Percentiles rank a stretch among this genome's conserved stretches.
phyloP scores from a whole-genome alignment of 1,140 invertebrate genomes.

The Choristoneura fumiferana region DNA sequence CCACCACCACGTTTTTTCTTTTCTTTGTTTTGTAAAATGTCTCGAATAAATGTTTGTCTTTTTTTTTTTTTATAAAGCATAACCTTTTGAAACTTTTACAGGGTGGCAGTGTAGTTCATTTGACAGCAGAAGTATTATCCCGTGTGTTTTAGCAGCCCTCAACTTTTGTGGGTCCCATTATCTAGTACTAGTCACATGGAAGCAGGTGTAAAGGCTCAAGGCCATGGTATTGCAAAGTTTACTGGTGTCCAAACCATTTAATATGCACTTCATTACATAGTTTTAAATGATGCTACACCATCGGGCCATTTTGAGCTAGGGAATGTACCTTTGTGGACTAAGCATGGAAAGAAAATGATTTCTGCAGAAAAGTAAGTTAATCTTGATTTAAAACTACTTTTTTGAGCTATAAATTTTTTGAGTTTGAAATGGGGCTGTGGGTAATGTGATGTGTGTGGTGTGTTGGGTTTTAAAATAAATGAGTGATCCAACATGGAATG shows the following conservation, averaged over 20 bases:
- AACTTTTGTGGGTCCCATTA: conserved; percentile 60
- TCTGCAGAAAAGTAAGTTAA: conserved; percentile 72
- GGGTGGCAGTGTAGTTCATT: conserved; percentile 63
- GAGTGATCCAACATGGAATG: too few species aligned
- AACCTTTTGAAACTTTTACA: too few species aligned
- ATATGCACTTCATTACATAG: conserved; percentile 57
- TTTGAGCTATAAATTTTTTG: too few species aligned
- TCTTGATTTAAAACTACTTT: not conserved
- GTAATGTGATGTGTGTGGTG: too few species aligned
- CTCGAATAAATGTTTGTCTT: too few species aligned
- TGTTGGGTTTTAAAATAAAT: too few species aligned
- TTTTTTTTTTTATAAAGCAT: too few species aligned
- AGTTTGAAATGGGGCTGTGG: too few species aligned
- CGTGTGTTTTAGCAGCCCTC: conserved; percentile 53
- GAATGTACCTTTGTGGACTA: conserved; percentile 85
- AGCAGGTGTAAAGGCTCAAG: conserved; percentile 53
- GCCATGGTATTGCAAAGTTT: conserved; percentile 62
- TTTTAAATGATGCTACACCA: conserved; percentile 57
- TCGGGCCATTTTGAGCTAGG: conserved; percentile 83
- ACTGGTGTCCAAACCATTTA: conserved; percentile 48
- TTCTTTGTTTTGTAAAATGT: too few species aligned
- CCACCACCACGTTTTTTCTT: too few species aligned
- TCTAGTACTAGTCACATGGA: conserved; percentile 60
- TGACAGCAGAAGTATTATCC: conserved; percentile 61
- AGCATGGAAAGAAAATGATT: conserved; percentile 83